Evolutionary conservation across 1,140 invertebrate species (phyloP).

Genomic region (Bombus confusus): DNA sequence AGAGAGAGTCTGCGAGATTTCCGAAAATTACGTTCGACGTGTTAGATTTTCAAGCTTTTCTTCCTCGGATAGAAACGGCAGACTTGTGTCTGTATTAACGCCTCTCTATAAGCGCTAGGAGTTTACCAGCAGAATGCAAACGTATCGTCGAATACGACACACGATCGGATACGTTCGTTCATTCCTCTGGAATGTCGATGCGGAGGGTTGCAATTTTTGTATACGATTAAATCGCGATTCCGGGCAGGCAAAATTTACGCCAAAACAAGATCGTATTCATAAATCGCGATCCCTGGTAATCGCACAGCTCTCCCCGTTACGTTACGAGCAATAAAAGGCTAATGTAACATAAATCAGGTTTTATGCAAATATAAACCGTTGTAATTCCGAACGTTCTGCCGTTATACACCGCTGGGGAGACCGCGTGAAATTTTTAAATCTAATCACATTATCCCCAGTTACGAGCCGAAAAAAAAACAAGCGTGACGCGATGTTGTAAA

Average conservation of each 20-base stretch:
- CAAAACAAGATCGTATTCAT: constrained; percentile 10
- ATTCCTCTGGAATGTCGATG: background rate
- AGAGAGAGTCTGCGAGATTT: background rate
- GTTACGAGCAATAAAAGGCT: constrained; percentile 23
- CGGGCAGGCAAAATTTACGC: background rate
- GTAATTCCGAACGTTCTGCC: background rate
- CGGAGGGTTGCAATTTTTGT: background rate
- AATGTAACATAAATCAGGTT: constrained; percentile 37
- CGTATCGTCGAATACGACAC: background rate
- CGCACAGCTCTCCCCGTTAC: background rate
- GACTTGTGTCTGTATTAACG: too few relatives aligned
- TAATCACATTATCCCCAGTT: background rate
- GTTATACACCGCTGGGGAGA: background rate
- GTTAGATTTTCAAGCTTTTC: background rate
- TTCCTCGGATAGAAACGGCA: background rate
- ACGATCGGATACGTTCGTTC: background rate
- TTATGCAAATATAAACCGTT: constrained; percentile 26
- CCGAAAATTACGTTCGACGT: background rate
- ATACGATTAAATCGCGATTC: background rate
- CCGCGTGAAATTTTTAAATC: background rate
- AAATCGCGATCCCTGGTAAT: constrained; percentile 33
- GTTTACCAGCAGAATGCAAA: background rate
- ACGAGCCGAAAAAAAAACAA: background rate
- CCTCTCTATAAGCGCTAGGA: too few relatives aligned
- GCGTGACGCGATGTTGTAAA: background rate